Conservation (phyloP, 1,140 invertebrate genomes). For the Camponotus pennsylvanicus region DNA sequence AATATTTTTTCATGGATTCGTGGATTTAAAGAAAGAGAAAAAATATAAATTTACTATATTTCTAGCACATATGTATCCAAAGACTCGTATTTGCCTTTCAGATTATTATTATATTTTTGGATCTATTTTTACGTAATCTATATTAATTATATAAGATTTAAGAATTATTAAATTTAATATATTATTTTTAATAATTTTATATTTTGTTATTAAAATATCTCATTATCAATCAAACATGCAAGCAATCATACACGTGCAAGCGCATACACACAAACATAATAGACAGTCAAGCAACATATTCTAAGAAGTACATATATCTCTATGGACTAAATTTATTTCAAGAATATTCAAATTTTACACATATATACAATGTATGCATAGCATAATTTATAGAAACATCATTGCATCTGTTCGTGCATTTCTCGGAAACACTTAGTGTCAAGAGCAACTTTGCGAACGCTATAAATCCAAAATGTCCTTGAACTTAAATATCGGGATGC, state of each 20-base stretch:
- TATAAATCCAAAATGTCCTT: constrained; percentile 41
- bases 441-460: neutral
- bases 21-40: no score
- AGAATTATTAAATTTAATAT: neutral
- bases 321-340: neutral
- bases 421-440: neutral
- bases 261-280: no score
- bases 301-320: neutral
- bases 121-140: neutral
- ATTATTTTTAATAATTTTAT: neutral
- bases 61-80: no score
- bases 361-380: no score
- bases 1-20: no score
- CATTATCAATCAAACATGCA: neutral
- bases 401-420: neutral
- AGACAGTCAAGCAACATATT: neutral
- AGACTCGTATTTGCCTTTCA: no score
- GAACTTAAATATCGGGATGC: constrained; percentile 27
- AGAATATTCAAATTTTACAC: no score
- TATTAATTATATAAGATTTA: neutral
- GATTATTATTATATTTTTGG: no score
- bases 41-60: no score
- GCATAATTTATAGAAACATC: neutral
- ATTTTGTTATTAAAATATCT: neutral
- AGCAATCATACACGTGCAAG: neutral